Evolutionary conservation across 1,140 invertebrate genomes (phyloP), one percentile per base, ranked within the genome.

Genomic region (Calephelis nemesis): DNA sequence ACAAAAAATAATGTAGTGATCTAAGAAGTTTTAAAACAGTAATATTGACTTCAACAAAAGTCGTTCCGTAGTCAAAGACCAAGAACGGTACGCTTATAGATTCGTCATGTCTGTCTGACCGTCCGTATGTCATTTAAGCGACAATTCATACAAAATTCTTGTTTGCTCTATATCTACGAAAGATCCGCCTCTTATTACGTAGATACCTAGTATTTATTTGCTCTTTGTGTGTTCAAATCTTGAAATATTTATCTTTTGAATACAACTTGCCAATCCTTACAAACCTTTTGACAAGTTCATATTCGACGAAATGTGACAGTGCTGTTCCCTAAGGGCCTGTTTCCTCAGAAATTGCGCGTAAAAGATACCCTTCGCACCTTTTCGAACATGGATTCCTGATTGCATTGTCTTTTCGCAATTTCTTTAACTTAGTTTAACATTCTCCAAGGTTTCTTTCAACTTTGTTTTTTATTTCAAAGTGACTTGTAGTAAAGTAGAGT

Each of bases 281-380:
- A 60, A 60, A 39, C 12, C 54, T 60, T 60, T 60, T 60, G 54
- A 40, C 30, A 60, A 60, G 54, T 60, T 60, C 19, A 60, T 60
- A 40, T 60, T 39, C 30, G 19, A 60, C 54, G 39, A 60, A 58
- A 60, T 39, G 19, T 60, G 54, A 60, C 54, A 60, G 39, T 12
- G n/a, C 54, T 58, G 54, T 60, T 19, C 54, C 39, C 54, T 5
- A 8, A 19, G 12, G 54, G 11, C 54, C 10, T 60, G 30, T 60
- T 60, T 60, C 39, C 39, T n/a, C 12, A 11, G 54, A 60, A 60
- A 60, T 60, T 60, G 54, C 54, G 54, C 39, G 39, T 60, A 40
- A 60, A 60, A 60, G 7, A 60, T 19, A 60, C 54, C 54, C 54
- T 60, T 12, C 30, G 54, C n/a, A 60, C 54, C 54, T 60, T 60